Evolutionary conservation across 1,140 invertebrate genomes (phyloP), one percentile per base, ranked within the genome.

Genomic region (Drosophila suzukii): DNA sequence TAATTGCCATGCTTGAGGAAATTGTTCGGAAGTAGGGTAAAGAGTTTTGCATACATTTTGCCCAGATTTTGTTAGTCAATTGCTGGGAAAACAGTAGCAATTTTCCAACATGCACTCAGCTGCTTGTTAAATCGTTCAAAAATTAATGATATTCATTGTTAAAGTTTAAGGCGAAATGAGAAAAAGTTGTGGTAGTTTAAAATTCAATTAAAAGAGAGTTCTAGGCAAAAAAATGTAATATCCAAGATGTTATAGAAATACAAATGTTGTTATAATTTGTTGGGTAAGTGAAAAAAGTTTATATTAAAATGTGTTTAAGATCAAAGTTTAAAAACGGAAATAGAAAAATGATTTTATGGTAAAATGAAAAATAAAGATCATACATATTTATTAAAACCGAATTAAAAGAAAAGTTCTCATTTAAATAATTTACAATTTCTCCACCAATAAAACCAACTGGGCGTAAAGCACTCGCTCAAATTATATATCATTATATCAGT

Each of bases 21-120:
- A 41, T 65, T 57, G 59, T 55, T 59, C 46, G 71, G 63, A 67
- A 55, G 36, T 78, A 62, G 73, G 63, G 60, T 66, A 58, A 80
- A 65, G 63, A 67, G 53, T 59, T 89, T 84, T 83, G 80, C 84
- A 89, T 88, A 80, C 58, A 80, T 84, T 81, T 78, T 70, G 76
- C 65, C 58, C 65, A 84, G 84, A 89, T 88, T 89, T 80, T 62
- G 57, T 53, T 46, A 43, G 75, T 46, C 55, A 67, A 81, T 66
- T 71, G 67, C 20, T 47, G 67, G 51, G 61, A 53, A 68, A 61
- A 79, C 84, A 83, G 79, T 86, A 89, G 83, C 83, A 43, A 72
- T 47, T 62, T 72, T 75, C 43, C 15, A 46, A 53, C 74, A 61
- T 51, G 47, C 50, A 41, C 74, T 60, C 54, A 30, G 58, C 32